Percentiles rank a stretch among this genome's conserved stretches.
Conservation (phyloP, 2,888 invertebrate genomes). For the Auanema sp. region DNA sequence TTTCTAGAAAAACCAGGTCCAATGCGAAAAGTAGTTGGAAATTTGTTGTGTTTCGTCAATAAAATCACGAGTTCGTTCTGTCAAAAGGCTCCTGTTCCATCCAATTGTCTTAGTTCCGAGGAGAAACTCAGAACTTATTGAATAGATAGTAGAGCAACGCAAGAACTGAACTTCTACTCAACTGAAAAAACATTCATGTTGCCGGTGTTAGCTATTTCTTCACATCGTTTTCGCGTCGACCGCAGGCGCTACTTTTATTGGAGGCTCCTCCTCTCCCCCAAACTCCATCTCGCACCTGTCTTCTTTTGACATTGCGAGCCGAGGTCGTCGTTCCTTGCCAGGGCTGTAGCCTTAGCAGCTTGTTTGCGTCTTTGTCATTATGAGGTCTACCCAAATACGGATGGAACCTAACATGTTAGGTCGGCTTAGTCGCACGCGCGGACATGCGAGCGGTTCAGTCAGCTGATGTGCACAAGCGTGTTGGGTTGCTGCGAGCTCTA, state of each 20-base stretch:
- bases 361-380: not conserved
- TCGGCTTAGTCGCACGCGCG: not conserved
- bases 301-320: not conserved
- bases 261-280: not conserved
- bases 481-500: not conserved
- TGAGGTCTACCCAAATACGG: not conserved
- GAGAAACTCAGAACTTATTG: too few relatives aligned
- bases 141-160: too few relatives aligned
- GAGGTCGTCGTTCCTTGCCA: not conserved
- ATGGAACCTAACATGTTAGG: constrained; percentile 2
- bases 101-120: too few relatives aligned
- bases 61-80: too few relatives aligned
- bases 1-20: too few relatives aligned
- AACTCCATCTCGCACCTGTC: constrained; percentile 1
- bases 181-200: too few relatives aligned
- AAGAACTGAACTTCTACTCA: too few relatives aligned
- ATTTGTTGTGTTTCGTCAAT: too few relatives aligned
- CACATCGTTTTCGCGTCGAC: too few relatives aligned
- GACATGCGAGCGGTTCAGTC: constrained; percentile 12
- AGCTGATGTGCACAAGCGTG: constrained; percentile 9
- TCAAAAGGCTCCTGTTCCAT: too few relatives aligned
- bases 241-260: not conserved
- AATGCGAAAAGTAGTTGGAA: too few relatives aligned
- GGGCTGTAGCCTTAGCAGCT: not conserved
- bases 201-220: too few relatives aligned